Base-by-base conservation (phyloP, 2,888 invertebrate species). In the Orthosia gracilis region DNA sequence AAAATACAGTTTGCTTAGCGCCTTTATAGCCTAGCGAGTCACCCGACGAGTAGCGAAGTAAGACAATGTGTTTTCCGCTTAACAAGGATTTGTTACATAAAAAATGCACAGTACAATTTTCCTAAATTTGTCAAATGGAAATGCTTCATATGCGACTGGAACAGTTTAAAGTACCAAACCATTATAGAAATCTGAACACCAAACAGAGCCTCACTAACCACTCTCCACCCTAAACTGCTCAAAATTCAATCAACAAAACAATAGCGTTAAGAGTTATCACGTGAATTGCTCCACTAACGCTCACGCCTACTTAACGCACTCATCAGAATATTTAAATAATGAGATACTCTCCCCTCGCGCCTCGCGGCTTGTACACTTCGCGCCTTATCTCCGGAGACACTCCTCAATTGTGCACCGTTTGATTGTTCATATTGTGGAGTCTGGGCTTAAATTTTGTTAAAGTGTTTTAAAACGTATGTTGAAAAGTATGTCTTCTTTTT, bases 241-340 rank as follows among this genome's bases (percentile, higher is more conserved):
- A 91, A 90, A 93, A 92, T 91, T 93, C 93, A 94, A 94, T 94
- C 94, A 94, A 93, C 92, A 91, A 92, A 92, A 95, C 94, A 95
- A 95, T 93, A 90, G 92, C 89, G 86, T 84, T 89, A 90, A 90
- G 92, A 93, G 90, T 93, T 94, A 93, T 93, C 92, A 86, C 90
- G 88, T 84, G 82, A 88, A 86, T 90, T 90, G 93, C 92, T 92
- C 91, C 90, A 92, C 92, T 94, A 92, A 92, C 90, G 91, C 91
- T 91, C 91, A 92, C 90, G 90, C 90, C 87, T 90, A 91, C 94
- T 95, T 94, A 94, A 93, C 93, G 94, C 92, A 93, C 90, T 94
- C 94, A 92, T 94, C 92, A 92, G 94, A 93, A 95, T 95, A 95
- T 96, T 95, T 94, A 94, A 95, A 95, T 96, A 95, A 95, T 91